These are phyloP conservation scores for Dendrophyllia cribrosa DNA, from an alignment of 64 coral and sea anemone species.

Conservation along the genomic window DNA sequence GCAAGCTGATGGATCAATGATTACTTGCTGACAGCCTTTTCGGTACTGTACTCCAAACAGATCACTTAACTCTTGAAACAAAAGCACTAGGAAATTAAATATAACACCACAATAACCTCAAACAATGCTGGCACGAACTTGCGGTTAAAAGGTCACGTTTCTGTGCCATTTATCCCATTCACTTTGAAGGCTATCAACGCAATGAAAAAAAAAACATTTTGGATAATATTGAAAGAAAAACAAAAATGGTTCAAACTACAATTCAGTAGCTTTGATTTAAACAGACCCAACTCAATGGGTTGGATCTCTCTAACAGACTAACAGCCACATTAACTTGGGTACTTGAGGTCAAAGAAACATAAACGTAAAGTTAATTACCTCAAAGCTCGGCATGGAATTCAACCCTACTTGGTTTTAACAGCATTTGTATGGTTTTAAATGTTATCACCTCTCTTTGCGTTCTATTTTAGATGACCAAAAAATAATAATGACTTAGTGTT, in stretches of 20 bases:
- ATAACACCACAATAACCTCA: background rate
- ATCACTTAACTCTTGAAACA: background rate
- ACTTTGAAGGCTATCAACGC: background rate
- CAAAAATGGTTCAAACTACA: too few species aligned
- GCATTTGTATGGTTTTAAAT: too few species aligned
- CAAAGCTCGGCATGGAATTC: background rate
- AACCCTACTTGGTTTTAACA: background rate
- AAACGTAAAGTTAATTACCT: background rate
- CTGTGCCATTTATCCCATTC: background rate
- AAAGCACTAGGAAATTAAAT: background rate
- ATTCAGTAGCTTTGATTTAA: too few species aligned
- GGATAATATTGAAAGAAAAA: background rate
- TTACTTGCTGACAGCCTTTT: background rate
- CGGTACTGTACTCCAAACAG: background rate
- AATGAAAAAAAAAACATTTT: background rate
- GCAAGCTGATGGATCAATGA: background rate
- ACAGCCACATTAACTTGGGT: too few species aligned
- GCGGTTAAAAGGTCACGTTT: background rate
- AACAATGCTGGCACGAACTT: conserved; percentile 36
- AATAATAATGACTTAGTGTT: too few species aligned
- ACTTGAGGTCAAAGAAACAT: background rate
- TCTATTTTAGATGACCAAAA: too few species aligned
- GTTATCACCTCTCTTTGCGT: too few species aligned
- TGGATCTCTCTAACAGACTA: too few species aligned
- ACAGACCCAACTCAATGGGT: too few species aligned